Percentiles rank a stretch among this genome's conserved stretches.
Evolutionary conservation across 2,113 vertebrate species (phyloP).

Genomic region (Pluvialis apricaria): DNA sequence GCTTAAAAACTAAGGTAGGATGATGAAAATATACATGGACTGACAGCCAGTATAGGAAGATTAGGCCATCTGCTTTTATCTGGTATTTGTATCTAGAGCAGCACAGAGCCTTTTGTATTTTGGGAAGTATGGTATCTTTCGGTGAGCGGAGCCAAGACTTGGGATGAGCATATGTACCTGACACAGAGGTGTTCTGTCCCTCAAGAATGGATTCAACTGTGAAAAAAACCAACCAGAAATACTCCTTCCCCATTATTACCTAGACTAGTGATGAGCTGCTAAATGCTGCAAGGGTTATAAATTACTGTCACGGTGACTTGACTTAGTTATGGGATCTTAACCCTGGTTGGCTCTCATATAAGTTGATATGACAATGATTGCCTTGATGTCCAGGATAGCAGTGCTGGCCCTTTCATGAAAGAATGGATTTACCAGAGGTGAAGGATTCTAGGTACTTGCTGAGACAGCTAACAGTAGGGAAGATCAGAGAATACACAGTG

Average conservation of each 20-base stretch:
- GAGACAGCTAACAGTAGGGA: background rate
- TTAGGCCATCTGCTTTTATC: background rate
- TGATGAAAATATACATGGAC: background rate
- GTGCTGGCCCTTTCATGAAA: background rate
- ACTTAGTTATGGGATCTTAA: background rate
- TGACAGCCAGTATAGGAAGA: background rate
- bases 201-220: background rate
- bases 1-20: background rate
- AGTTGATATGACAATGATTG: background rate
- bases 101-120: background rate
- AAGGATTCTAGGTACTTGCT: background rate
- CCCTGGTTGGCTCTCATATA: background rate
- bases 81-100: background rate
- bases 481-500: background rate
- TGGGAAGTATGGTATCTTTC: background rate
- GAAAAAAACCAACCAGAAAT: background rate
- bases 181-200: background rate
- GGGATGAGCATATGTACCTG: fast-evolving
- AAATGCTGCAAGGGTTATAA: background rate
- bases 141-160: background rate
- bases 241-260: background rate
- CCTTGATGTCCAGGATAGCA: background rate
- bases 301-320: background rate
- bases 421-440: background rate
- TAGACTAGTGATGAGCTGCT: background rate